phyloP scores from a whole-genome alignment of 2,888 invertebrate genomes.

The Apamea crenata region DNA sequence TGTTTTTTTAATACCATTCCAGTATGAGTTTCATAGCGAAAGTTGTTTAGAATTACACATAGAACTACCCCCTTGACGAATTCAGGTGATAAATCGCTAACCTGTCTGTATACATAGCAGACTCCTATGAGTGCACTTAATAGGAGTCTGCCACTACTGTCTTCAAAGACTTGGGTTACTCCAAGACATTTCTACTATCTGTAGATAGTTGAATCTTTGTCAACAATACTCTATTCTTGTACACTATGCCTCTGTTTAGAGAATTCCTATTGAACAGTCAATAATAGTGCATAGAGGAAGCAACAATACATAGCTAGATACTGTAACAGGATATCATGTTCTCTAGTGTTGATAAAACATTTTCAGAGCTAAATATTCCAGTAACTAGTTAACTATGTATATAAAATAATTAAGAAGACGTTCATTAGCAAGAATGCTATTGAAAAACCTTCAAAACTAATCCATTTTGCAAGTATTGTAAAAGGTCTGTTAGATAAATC shows the following conservation, averaged over 20 bases:
- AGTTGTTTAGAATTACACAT: no score
- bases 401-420: not conserved
- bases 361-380: slow-evolving; percentile 32
- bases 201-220: slow-evolving; percentile 9
- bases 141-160: not conserved
- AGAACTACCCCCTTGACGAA: no score
- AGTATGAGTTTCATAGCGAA: no score
- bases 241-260: slow-evolving; percentile 5
- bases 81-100: no score
- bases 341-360: slow-evolving; percentile 20
- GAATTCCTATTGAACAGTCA: slow-evolving; percentile 6
- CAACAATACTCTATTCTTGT: slow-evolving; percentile 12
- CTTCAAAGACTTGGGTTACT: not conserved
- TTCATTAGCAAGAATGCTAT: not conserved
- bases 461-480: not conserved
- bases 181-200: not conserved
- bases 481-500: slow-evolving; percentile 33
- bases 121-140: not conserved
- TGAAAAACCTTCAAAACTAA: not conserved
- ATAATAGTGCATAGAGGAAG: not conserved
- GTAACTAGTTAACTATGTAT: not conserved
- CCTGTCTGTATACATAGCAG: no score
- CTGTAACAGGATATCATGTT: slow-evolving; percentile 15
- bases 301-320: slow-evolving; percentile 6
- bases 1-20: no score